Percentiles rank a stretch among this genome's conserved stretches.
phyloP scores from a whole-genome alignment of 1,140 invertebrate genomes.

The Ceratosolen fusciceps region DNA sequence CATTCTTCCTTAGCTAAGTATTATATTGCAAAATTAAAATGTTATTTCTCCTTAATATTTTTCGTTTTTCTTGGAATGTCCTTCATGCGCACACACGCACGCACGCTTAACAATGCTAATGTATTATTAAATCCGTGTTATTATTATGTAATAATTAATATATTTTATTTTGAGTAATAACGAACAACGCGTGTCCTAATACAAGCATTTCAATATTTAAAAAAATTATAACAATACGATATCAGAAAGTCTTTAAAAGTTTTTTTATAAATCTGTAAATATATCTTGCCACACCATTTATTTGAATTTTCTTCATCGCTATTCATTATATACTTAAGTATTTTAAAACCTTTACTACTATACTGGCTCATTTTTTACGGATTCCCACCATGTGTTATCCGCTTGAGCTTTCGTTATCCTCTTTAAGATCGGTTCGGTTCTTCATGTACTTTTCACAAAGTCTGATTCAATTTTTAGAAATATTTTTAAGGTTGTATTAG shows the following conservation, averaged over 20 bases:
- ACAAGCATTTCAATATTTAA: neutral
- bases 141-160: too few relatives aligned
- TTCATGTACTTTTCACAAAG: neutral
- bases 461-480: neutral
- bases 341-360: too few relatives aligned
- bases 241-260: too few relatives aligned
- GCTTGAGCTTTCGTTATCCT: neutral
- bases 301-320: too few relatives aligned
- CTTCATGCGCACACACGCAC: neutral
- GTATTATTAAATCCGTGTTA: too few relatives aligned
- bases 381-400: neutral
- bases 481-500: neutral
- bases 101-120: too few relatives aligned
- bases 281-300: too few relatives aligned
- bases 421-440: constrained; percentile 8
- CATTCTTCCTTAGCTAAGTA: neutral
- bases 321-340: too few relatives aligned
- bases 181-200: neutral
- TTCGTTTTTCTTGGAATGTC: neutral
- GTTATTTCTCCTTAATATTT: neutral
- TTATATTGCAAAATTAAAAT: neutral
- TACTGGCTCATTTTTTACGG: neutral
- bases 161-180: too few relatives aligned
- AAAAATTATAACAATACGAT: neutral
- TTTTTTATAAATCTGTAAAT: too few relatives aligned